Percentiles rank a stretch among this genome's conserved stretches.
Conservation (phyloP, 2,888 invertebrate genomes). For the Mythimna lalbum region DNA sequence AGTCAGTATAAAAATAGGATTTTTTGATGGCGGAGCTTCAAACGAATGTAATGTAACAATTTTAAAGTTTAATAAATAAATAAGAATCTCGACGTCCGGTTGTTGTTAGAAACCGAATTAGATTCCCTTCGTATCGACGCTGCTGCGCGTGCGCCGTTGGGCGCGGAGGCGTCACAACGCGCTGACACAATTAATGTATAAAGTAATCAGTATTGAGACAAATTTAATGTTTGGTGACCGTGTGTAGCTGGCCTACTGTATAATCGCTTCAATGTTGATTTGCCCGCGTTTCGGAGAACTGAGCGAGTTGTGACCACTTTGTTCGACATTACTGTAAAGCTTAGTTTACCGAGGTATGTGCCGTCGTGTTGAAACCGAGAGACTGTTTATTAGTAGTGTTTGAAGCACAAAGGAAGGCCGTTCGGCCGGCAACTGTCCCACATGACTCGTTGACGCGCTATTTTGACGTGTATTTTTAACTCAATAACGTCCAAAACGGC, state of each 20-base stretch:
- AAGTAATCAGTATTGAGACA: constrained; percentile 68
- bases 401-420: constrained; percentile 74
- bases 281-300: constrained; percentile 43
- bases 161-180: constrained; percentile 32
- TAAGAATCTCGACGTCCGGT: constrained; percentile 58
- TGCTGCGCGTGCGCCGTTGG: constrained; percentile 38
- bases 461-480: constrained; percentile 64
- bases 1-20: constrained; percentile 40
- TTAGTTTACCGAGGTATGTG: constrained; percentile 68
- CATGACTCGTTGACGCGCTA: constrained; percentile 45
- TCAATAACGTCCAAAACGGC: constrained; percentile 64
- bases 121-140: constrained; percentile 51
- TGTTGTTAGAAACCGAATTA: constrained; percentile 44
- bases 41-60: constrained; percentile 36
- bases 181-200: constrained; percentile 54
- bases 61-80: constrained; percentile 46
- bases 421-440: constrained; percentile 52
- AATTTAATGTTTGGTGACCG: constrained; percentile 62
- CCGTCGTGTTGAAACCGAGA: constrained; percentile 72
- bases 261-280: constrained; percentile 66
- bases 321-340: constrained; percentile 65
- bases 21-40: constrained; percentile 36
- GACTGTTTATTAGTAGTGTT: constrained; percentile 79
- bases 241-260: constrained; percentile 76
- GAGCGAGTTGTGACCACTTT: constrained; percentile 61